Evolutionary conservation across 2,888 invertebrate genomes (phyloP).

Genomic region (Tipula lateralis): DNA sequence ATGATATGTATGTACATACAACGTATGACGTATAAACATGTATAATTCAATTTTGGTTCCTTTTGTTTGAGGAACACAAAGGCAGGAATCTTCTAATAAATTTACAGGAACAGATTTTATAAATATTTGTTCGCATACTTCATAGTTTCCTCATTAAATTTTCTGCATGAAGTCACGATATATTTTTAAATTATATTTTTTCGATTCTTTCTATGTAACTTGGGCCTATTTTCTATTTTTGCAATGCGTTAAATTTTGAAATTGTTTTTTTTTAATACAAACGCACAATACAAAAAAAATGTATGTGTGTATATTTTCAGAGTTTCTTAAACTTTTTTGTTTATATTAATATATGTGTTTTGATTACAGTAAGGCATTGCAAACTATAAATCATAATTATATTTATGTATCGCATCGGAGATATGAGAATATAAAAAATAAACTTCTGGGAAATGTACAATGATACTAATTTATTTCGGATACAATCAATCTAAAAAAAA

Average conservation of each 20-base stretch:
- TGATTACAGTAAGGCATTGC: not conserved
- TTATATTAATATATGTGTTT: not conserved
- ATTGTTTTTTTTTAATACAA: not conserved
- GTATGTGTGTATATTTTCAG: not conserved
- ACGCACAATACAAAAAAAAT: not conserved
- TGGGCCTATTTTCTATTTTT: constrained; percentile 15
- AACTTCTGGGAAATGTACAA: not conserved
- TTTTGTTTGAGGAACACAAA: not conserved
- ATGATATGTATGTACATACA: not conserved
- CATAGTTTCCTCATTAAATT: not conserved
- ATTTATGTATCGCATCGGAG: not conserved
- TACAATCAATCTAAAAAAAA: too few species aligned
- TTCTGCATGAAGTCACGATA: not conserved
- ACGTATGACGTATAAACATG: too few species aligned
- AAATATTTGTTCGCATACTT: not conserved
- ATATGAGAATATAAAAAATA: not conserved
- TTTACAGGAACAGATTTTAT: not conserved
- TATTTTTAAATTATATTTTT: not conserved
- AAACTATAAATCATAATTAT: not conserved
- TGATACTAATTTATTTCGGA: not conserved
- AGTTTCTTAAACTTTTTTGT: not conserved
- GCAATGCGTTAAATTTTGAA: not conserved
- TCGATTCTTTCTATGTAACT: not conserved
- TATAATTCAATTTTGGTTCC: not conserved
- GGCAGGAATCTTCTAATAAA: not conserved